Evolutionary conservation across 2,888 invertebrate genomes (phyloP).

Genomic region (Perithous albicinctus): DNA sequence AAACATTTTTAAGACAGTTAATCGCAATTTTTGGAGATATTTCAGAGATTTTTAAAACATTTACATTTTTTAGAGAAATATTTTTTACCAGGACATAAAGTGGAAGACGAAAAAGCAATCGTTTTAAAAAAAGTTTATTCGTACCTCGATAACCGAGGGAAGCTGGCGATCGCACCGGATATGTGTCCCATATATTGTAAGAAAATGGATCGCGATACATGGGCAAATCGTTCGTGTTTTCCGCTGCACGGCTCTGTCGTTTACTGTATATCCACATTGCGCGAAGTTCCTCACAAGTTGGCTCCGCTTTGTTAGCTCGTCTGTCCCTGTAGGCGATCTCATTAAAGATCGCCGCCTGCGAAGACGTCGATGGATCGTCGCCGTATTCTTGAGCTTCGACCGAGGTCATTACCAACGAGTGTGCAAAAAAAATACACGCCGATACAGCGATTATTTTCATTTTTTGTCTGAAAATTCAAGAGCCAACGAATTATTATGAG

Average conservation of each 20-base stretch:
- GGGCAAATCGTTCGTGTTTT: slow-evolving; percentile 94
- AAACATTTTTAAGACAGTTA: no score
- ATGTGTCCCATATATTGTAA: slow-evolving; percentile 93
- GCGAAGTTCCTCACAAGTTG: slow-evolving; percentile 94
- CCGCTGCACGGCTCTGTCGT: slow-evolving; percentile 94
- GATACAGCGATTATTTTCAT: slow-evolving; percentile 65
- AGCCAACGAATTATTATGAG: neutral
- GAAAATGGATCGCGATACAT: slow-evolving; percentile 93
- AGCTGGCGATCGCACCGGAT: slow-evolving; percentile 81
- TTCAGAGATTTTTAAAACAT: no score
- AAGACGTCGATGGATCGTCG: slow-evolving; percentile 43
- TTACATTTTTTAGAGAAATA: no score
- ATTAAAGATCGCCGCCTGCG: slow-evolving; percentile 64
- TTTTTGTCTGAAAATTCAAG: slow-evolving; percentile 47
- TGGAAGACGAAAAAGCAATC: neutral
- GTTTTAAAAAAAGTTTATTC: neutral
- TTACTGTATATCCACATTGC: slow-evolving; percentile 97
- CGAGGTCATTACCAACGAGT: slow-evolving; percentile 53
- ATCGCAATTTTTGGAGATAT: no score
- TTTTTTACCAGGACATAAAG: no score
- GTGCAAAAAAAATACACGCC: slow-evolving; percentile 64
- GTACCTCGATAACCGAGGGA: slow-evolving; percentile 79
- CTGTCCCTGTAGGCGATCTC: slow-evolving; percentile 74
- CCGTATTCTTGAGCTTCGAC: slow-evolving; percentile 42
- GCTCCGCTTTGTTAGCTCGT: slow-evolving; percentile 87